phyloP scores from a whole-genome alignment of 2,113 vertebrate species.

The Hippolais icterina region DNA sequence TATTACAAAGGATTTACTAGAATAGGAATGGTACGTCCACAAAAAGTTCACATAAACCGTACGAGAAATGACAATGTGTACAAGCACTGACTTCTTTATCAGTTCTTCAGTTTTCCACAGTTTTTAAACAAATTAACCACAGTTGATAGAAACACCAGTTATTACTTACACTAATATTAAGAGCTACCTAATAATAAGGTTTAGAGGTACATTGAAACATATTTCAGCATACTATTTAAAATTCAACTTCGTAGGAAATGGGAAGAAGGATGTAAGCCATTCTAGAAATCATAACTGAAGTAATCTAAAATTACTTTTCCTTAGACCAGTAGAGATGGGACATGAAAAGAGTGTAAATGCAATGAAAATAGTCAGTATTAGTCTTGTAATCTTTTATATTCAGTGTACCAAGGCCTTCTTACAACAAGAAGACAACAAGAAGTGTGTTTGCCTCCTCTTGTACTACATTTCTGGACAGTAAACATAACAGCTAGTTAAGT shows the following conservation, averaged over 20 bases:
- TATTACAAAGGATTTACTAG: neutral
- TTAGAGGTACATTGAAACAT: neutral
- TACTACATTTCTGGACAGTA: neutral
- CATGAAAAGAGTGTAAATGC: neutral
- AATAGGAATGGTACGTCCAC: neutral
- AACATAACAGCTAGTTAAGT: neutral
- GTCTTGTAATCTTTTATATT: neutral
- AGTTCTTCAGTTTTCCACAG: neutral
- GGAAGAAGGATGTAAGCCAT: neutral
- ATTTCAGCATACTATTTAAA: neutral
- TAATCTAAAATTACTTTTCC: neutral
- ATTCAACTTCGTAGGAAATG: neutral
- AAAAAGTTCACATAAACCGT: neutral
- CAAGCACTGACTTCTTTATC: neutral
- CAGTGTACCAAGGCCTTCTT: neutral
- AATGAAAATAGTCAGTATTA: neutral
- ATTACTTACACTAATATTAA: neutral
- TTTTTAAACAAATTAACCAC: neutral
- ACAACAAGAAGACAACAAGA: neutral
- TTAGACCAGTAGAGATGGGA: neutral
- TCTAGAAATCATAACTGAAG: neutral
- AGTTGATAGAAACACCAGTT: neutral
- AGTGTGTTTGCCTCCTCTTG: neutral
- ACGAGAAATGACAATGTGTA: neutral
- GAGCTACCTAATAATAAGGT: neutral